phyloP scores from a whole-genome alignment of 2,113 vertebrate species.

The Ctenodactylus gundi region DNA sequence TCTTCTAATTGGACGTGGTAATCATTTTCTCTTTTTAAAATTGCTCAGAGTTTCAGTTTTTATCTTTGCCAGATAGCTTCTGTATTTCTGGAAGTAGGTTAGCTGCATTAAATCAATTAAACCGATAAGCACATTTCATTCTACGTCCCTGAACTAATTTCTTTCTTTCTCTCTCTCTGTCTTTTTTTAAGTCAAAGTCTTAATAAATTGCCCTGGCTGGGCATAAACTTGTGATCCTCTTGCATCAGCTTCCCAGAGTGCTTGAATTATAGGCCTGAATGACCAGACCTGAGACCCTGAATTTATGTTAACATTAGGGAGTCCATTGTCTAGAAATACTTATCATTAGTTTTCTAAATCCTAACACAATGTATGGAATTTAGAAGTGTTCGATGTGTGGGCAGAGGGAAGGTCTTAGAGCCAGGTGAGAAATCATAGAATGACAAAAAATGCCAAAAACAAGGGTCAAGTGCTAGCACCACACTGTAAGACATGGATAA shows the following conservation, averaged over 20 bases:
- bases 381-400: not conserved
- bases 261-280: no score
- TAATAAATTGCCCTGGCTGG: no score
- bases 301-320: no score
- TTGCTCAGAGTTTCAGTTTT: not conserved
- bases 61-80: not conserved
- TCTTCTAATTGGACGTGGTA: not conserved
- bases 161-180: no score
- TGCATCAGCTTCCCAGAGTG: no score
- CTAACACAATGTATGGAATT: not conserved
- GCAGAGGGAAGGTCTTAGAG: not conserved
- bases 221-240: no score
- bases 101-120: conserved; percentile 7
- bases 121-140: not conserved
- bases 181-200: no score
- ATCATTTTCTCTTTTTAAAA: not conserved
- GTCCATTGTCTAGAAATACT: not conserved
- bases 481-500: not conserved
- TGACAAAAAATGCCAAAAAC: not conserved
- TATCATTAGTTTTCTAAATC: not conserved
- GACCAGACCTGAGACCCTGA: no score
- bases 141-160: not conserved
- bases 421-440: not conserved
- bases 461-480: not conserved
- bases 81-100: not conserved